Evolutionary conservation across 2,888 invertebrate genomes (phyloP), one percentile per base, ranked within the genome.

Genomic region (Himalopsyche anomala): DNA sequence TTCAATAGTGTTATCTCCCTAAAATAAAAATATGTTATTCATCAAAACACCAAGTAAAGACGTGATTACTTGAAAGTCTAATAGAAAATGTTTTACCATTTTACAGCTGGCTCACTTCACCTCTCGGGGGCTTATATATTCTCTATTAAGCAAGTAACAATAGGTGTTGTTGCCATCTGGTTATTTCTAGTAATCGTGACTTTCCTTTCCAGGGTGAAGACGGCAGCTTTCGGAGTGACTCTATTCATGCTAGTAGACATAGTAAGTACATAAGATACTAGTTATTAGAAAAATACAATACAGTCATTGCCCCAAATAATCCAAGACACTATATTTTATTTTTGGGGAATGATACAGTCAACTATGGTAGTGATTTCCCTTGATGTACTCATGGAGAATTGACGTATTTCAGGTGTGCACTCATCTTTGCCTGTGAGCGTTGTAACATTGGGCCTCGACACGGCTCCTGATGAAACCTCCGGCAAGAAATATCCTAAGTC

Each of bases 391-490:
- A 51, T 45, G 11, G 3, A 5, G 4, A 11, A 11, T 62, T 19
- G 2, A 0, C 4, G 2, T 62, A 74, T 74, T 82, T 15, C 38
- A 86, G 85, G 51, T 86, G 28, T 45, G 28, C 56, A 83, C n/a
- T 79, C 80, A 40, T 84, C 86, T 17, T 42, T 86, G 82, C 85
- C 87, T 5, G 45, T 87, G 12, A 86, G 84, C 38, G 87, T 87
- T 12, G 87, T 88, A 11, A 84, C 83, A 36, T 55, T 87, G 51
- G 87, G 86, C 17, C 84, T 87, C 40, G 88, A 87, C 81, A 19
- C 83, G 6, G 79, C 80, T 28, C 85, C 85, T 15, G 74, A 38
- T 28, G 28, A 19, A 74, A 38, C 74, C 19, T 74, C 38, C 74
- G 4, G 12, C 74, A 38, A 3, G 19, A 38, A 45, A 45, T 45